Percentiles rank a stretch among this genome's conserved stretches.
phyloP scores from a whole-genome alignment of 2,888 invertebrate genomes.

The Podabrus alpinus region DNA sequence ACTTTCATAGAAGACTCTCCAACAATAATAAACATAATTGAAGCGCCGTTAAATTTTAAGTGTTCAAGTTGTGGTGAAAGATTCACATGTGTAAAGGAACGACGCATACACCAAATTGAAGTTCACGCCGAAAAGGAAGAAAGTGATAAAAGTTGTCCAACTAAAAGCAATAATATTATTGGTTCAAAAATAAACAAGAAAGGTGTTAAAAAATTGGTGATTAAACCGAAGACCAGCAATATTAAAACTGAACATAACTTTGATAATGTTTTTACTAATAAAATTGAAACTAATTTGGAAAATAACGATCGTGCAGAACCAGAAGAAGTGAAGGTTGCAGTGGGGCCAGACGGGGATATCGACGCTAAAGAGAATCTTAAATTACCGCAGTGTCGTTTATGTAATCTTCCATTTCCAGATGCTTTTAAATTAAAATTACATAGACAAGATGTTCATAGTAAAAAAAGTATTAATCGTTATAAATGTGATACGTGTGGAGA shows the following conservation, averaged over 20 bases:
- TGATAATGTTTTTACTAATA: conserved; percentile 52
- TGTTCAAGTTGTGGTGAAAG: conserved; percentile 64
- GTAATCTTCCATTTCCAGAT: conserved; percentile 44
- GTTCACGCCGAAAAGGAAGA: conserved; percentile 56
- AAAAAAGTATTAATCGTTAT: conserved; percentile 48
- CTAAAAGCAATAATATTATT: conserved; percentile 48
- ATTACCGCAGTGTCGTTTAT: conserved; percentile 40
- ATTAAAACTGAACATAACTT: conserved; percentile 50
- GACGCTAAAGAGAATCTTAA: conserved; percentile 22
- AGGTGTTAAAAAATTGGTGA: conserved; percentile 47
- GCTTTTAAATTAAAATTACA: conserved; percentile 54
- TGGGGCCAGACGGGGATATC: conserved; percentile 22
- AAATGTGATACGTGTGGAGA: conserved; percentile 68
- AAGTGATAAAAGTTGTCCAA: conserved; percentile 30
- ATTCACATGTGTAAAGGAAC: conserved; percentile 65
- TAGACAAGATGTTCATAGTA: conserved; percentile 57
- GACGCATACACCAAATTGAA: conserved; percentile 64
- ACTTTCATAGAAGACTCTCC: conserved; percentile 41
- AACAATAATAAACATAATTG: conserved; percentile 49
- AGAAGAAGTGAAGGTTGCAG: conserved; percentile 45
- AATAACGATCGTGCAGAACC: conserved; percentile 46
- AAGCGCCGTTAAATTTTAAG: conserved; percentile 57
- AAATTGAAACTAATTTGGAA: conserved; percentile 9
- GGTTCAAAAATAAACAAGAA: conserved; percentile 46
- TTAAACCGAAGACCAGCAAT: conserved; percentile 44